Evolutionary conservation across 2,113 vertebrate species (phyloP), one percentile per base, ranked within the genome.

Genomic region (Synchiropus splendidus): DNA sequence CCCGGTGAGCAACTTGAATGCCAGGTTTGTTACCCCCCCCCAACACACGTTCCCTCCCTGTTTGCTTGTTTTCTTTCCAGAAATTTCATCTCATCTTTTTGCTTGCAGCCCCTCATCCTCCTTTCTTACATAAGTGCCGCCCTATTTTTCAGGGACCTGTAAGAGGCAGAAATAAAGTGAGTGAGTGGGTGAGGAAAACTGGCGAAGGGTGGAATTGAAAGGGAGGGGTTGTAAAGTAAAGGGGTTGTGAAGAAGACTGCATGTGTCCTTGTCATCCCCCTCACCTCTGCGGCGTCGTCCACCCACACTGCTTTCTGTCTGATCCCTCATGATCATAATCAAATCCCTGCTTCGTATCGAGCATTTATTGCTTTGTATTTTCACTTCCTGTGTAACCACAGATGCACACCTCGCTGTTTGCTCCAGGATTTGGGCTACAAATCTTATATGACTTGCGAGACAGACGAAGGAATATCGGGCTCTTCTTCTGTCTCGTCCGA

Each of bases 91-190:
- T 30, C 21, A 27, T 27, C 35, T 36, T 6, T 5, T 36, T 31
- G 27, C 51, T 44, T 58, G 36, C 52, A 41, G 32, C 37, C 31
- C 16, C 47, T 54, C 18, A 41, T 52, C 51, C 52, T 17, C 57
- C 67, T 32, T 61, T 57, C 76, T 84, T 83, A 82, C 70, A 80
- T 81, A 83, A 83, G 46, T 64, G 54, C 51, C 80, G 74, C 69
- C 74, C 75, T 79, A 75, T 70, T 72, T 77, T 76, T 45, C 63
- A 70, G 64, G 79, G 53, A 75, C 63, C 55, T 67, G 64, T 65
- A 70, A 72, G 61, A 64, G 42, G 66, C 51, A 64, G 63, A 57
- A 70, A 71, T 70, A 70, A 72, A 74, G 58, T 61, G 55, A 70
- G 78, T 76, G 70, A 67, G 71, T 56, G 67, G 67, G 48, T 60